phyloP scores from a whole-genome alignment of 2,113 vertebrate genomes.

The Pelmatolapia mariae region DNA sequence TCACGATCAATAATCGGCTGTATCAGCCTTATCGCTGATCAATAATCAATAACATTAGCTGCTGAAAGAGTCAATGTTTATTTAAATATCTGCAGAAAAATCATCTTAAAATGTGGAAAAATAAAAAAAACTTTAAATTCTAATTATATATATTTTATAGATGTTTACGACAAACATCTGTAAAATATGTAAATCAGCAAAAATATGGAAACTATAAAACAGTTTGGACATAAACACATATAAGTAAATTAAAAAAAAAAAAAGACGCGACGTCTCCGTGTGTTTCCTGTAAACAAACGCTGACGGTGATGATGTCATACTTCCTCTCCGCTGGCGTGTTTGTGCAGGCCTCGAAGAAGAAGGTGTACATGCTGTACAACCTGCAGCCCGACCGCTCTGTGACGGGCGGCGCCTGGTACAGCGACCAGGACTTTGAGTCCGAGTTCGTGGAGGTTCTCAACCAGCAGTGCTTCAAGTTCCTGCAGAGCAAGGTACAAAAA shows the following conservation, averaged over 20 bases:
- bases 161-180: neutral
- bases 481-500: constrained; percentile 85
- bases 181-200: neutral
- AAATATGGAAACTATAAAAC: neutral
- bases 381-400: constrained; percentile 94
- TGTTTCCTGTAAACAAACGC: neutral
- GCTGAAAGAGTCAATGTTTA: neutral
- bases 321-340: neutral
- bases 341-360: constrained; percentile 95
- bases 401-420: constrained; percentile 97
- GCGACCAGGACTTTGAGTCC: constrained; percentile 98
- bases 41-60: neutral
- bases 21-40: neutral
- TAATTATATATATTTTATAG: neutral
- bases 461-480: constrained; percentile 97
- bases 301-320: neutral
- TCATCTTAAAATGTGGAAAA: neutral
- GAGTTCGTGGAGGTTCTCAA: constrained; percentile 98
- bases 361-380: constrained; percentile 98
- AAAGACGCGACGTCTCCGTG: rapidly evolving
- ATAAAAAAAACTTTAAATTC: neutral
- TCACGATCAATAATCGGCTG: neutral
- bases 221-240: neutral
- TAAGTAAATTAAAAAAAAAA: neutral
- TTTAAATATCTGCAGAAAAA: neutral